These are phyloP conservation scores for Sebastes elongatus DNA, from an alignment of 2,797 vertebrate genomes.

Conservation along the genomic window DNA sequence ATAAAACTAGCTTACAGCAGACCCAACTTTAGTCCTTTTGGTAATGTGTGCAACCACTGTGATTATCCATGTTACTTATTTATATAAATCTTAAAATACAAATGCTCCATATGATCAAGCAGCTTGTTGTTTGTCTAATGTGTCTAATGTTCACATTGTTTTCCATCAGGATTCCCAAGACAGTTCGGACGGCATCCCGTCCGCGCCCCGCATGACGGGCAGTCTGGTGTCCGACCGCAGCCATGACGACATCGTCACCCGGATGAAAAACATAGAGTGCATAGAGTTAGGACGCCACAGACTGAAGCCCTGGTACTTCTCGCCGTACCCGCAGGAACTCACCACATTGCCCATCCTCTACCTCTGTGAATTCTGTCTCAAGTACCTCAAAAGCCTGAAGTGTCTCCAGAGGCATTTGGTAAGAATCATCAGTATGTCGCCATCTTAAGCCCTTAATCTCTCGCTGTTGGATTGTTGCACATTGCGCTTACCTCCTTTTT, in stretches of 20 bases:
- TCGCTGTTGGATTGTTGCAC: neutral
- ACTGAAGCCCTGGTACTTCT: constrained; percentile 98
- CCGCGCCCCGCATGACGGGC: constrained; percentile 94
- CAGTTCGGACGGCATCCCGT: constrained; percentile 93
- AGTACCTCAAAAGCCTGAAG: constrained; percentile 96
- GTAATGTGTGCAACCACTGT: constrained; percentile 9
- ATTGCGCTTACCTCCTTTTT: neutral
- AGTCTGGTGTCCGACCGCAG: constrained; percentile 96
- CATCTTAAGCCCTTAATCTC: neutral
- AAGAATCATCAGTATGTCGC: constrained; percentile 39
- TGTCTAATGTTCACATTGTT: constrained; percentile 5
- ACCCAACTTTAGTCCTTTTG: constrained; percentile 21
- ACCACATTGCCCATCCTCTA: constrained; percentile 94
- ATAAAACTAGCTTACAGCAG: constrained; percentile 46
- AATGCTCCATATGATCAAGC: neutral
- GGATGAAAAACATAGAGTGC: constrained; percentile 98
- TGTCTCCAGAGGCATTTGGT: constrained; percentile 97
- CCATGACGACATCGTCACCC: constrained; percentile 95
- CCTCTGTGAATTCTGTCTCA: constrained; percentile 98
- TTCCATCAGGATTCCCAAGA: constrained; percentile 92
- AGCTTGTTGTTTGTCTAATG: neutral
- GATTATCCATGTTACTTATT: constrained; percentile 5
- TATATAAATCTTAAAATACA: neutral
- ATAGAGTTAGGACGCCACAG: constrained; percentile 95
- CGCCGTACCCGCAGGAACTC: constrained; percentile 95